Evolutionary conservation across 2,888 invertebrate species (phyloP).

Genomic region (Saturnia pavonia): DNA sequence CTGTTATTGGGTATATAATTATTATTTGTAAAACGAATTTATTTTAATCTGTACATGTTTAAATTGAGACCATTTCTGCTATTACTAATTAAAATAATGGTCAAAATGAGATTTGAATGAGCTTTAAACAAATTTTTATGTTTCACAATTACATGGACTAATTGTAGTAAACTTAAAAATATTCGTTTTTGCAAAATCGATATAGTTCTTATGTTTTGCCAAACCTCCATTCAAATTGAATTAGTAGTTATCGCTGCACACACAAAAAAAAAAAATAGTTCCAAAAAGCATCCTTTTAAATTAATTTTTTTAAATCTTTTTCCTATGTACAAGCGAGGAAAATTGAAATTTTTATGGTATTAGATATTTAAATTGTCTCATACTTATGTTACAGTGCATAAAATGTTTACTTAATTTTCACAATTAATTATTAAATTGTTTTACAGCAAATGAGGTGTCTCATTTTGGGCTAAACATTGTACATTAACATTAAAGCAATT

Average conservation of each 20-base stretch:
- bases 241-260: not conserved
- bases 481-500: constrained; percentile 27
- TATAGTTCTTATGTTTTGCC: no score
- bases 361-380: not conserved
- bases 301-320: not conserved
- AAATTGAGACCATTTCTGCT: no score
- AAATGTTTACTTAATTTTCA: constrained; percentile 13
- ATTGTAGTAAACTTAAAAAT: not conserved
- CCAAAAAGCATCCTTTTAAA: not conserved
- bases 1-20: not conserved
- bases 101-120: no score
- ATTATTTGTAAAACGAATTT: not conserved
- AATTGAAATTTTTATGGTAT: not conserved
- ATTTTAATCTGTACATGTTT: no score
- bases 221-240: no score
- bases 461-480: constrained; percentile 41
- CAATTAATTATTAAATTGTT: constrained; percentile 16
- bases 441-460: constrained; percentile 38
- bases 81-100: no score
- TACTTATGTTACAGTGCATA: not conserved
- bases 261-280: not conserved
- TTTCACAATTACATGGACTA: not conserved
- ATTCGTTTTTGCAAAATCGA: no score
- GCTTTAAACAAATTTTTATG: no score
- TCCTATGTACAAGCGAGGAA: not conserved